A percentile compares a stretch with the other conserved stretches of the same genome.
Conservation (phyloP, 2,113 vertebrate species). For the Antechinus flavipes region DNA sequence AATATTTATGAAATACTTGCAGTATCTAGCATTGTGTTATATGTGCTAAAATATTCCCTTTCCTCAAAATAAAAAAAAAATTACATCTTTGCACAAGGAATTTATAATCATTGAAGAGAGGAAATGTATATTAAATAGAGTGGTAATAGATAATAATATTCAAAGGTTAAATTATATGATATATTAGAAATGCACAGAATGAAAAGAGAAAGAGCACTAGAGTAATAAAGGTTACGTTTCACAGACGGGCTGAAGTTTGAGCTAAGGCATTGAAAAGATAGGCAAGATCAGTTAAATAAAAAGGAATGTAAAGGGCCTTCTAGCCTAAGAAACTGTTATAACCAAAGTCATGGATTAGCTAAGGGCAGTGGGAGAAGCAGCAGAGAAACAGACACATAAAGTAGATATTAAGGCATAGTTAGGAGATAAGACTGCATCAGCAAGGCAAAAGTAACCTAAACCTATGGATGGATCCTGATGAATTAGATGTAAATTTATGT, state of each 20-base stretch:
- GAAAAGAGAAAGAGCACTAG: not conserved
- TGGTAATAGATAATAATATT: not conserved
- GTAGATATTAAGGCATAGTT: not conserved
- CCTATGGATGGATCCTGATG: not conserved
- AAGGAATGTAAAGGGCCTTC: not conserved
- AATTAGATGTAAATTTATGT: not conserved
- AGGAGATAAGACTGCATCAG: not conserved
- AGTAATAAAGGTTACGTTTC: not conserved
- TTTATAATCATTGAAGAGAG: not conserved
- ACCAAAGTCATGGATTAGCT: not conserved
- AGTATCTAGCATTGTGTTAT: not conserved
- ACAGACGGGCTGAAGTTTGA: not conserved
- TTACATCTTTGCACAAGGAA: not conserved
- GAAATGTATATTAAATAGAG: not conserved
- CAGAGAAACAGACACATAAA: not conserved
- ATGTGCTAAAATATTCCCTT: not conserved
- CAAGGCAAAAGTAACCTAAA: not conserved
- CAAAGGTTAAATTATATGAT: not conserved
- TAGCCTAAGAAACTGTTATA: not conserved
- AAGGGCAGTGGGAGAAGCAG: not conserved
- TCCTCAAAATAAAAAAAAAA: not conserved
- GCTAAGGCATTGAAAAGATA: not conserved
- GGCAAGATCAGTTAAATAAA: not conserved
- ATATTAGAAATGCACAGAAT: constrained; percentile 12
- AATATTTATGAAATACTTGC: not conserved